Evolutionary conservation across 2,113 vertebrate species (phyloP).

Genomic region (Podilymbus podiceps): DNA sequence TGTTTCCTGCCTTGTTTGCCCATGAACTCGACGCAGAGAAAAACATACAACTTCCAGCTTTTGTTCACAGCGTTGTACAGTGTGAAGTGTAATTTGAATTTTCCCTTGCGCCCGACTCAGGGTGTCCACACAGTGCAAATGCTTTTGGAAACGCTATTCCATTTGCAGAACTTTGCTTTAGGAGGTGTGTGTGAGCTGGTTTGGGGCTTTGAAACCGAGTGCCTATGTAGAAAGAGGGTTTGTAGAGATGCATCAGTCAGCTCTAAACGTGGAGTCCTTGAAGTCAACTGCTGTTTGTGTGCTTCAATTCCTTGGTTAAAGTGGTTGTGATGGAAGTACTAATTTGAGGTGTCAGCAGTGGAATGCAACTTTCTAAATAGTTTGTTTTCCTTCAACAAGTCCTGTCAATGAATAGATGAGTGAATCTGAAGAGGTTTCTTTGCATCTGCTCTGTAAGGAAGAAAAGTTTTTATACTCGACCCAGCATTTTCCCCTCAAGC

Average conservation of each 20-base stretch:
- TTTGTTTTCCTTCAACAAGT: not conserved
- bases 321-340: not conserved
- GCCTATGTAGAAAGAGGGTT: rapidly evolving
- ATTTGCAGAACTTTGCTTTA: rapidly evolving
- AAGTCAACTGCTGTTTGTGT: not conserved
- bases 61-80: not conserved
- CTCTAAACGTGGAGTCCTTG: not conserved
- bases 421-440: not conserved
- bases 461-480: not conserved
- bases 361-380: not conserved
- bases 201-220: not conserved
- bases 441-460: not conserved
- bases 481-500: not conserved
- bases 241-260: not conserved
- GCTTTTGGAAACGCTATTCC: rapidly evolving
- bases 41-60: not conserved
- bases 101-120: rapidly evolving
- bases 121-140: rapidly evolving
- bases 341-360: not conserved
- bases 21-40: not conserved
- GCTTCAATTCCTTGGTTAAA: rapidly evolving
- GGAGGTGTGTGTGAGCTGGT: not conserved
- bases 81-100: not conserved
- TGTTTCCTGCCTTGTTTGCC: not conserved
- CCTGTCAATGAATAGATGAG: not conserved